Evolutionary conservation across 2,113 vertebrate genomes (phyloP).

Genomic region (Butorides virescens): DNA sequence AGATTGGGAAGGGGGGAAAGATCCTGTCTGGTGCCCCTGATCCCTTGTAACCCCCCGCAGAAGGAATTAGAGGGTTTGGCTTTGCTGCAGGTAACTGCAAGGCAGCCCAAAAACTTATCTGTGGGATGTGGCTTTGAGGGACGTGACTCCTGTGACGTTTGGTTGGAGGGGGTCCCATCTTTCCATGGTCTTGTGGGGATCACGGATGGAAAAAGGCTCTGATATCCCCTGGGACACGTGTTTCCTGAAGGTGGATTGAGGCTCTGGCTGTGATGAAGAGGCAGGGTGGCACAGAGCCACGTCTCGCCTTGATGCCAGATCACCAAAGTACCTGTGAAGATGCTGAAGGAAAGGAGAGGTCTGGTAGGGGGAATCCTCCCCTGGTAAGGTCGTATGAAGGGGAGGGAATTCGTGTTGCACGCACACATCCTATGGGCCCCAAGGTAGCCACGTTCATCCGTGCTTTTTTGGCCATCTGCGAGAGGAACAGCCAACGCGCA

Average conservation of each 20-base stretch:
- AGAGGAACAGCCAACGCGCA: too few species aligned
- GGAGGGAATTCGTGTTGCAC: too few species aligned
- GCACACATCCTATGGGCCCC: too few species aligned
- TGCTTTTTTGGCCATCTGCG: too few species aligned
- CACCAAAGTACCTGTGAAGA: too few species aligned
- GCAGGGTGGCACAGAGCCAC: neutral
- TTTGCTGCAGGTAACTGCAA: neutral
- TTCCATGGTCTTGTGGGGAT: neutral
- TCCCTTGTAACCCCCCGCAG: neutral
- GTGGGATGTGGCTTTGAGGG: neutral
- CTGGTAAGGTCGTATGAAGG: too few species aligned
- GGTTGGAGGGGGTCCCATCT: neutral
- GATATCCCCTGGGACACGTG: neutral
- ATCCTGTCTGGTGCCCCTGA: neutral
- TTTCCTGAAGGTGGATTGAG: neutral
- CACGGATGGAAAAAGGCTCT: neutral
- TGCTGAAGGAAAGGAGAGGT: too few species aligned
- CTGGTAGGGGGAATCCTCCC: too few species aligned
- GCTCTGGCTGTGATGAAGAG: rapidly evolving
- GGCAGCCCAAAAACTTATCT: neutral
- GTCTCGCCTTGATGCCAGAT: neutral
- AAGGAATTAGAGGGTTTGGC: neutral
- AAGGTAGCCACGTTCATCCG: too few species aligned
- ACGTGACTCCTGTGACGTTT: neutral
- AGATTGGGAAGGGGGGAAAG: neutral